phyloP scores from a whole-genome alignment of 2,113 vertebrate genomes.

The Podarcis raffonei region DNA sequence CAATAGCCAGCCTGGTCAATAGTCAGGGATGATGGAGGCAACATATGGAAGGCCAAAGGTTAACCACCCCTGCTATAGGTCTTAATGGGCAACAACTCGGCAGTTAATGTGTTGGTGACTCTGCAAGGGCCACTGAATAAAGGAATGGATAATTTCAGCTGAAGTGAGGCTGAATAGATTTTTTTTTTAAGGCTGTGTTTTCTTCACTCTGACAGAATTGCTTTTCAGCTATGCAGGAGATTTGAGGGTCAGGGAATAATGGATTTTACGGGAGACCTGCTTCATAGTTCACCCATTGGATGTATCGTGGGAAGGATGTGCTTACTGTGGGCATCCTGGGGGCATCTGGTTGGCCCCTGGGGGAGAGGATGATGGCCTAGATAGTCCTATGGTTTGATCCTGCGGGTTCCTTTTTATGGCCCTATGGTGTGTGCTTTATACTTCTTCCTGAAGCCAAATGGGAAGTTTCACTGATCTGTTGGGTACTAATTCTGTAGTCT shows the following conservation, averaged over 20 bases:
- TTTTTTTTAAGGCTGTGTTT: not conserved
- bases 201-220: not conserved
- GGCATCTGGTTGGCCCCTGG: not conserved
- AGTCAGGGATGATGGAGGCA: too few relatives aligned
- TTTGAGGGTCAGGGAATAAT: not conserved
- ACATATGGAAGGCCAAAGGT: too few relatives aligned
- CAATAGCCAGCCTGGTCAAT: not conserved
- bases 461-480: too few relatives aligned
- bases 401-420: not conserved
- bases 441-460: too few relatives aligned
- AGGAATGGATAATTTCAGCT: not conserved
- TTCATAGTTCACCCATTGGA: not conserved
- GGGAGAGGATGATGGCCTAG: not conserved
- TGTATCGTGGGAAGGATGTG: too few relatives aligned
- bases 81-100: not conserved
- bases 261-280: not conserved
- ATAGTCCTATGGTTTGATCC: not conserved
- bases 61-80: too few relatives aligned
- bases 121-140: not conserved
- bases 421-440: too few relatives aligned
- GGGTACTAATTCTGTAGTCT: too few relatives aligned
- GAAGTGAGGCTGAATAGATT: not conserved
- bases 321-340: not conserved
- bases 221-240: not conserved
- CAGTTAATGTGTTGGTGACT: not conserved